Evolutionary conservation across 2,113 vertebrate genomes (phyloP).

Genomic region (Muntiacus reevesi): DNA sequence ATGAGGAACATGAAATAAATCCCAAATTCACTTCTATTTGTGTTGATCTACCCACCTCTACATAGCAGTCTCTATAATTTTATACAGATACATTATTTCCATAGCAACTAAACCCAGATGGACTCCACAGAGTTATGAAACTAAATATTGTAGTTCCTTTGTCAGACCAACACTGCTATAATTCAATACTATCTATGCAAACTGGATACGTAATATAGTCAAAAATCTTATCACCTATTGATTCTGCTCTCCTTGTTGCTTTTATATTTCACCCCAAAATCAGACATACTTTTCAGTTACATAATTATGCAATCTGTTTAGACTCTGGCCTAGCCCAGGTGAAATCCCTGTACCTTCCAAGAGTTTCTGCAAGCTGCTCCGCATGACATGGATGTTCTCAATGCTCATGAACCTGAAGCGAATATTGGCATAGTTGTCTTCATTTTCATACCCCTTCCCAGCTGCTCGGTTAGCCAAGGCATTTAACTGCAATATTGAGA

Average conservation of each 20-base stretch:
- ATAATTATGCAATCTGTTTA: background rate
- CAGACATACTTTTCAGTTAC: background rate
- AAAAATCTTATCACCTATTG: background rate
- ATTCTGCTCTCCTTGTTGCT: background rate
- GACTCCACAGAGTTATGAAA: background rate
- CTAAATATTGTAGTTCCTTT: background rate
- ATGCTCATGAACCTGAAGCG: constrained; percentile 88
- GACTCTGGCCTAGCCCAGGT: background rate
- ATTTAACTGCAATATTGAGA: constrained; percentile 80
- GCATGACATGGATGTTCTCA: constrained; percentile 90
- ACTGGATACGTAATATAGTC: background rate
- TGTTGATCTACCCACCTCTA: background rate
- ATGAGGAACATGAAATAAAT: background rate
- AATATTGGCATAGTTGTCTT: constrained; percentile 87
- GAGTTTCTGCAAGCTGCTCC: constrained; percentile 86
- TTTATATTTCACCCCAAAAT: background rate
- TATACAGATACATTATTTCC: background rate
- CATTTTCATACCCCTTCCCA: constrained; percentile 89
- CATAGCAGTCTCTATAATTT: constrained; percentile 3
- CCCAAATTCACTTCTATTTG: background rate
- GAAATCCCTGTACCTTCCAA: constrained; percentile 80
- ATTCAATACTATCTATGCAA: background rate
- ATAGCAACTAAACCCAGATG: background rate
- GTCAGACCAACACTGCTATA: background rate
- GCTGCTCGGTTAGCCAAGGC: constrained; percentile 87